Evolutionary conservation across 1,140 invertebrate species (phyloP), one percentile per base, ranked within the genome.

Genomic region (Leucophenga varia): DNA sequence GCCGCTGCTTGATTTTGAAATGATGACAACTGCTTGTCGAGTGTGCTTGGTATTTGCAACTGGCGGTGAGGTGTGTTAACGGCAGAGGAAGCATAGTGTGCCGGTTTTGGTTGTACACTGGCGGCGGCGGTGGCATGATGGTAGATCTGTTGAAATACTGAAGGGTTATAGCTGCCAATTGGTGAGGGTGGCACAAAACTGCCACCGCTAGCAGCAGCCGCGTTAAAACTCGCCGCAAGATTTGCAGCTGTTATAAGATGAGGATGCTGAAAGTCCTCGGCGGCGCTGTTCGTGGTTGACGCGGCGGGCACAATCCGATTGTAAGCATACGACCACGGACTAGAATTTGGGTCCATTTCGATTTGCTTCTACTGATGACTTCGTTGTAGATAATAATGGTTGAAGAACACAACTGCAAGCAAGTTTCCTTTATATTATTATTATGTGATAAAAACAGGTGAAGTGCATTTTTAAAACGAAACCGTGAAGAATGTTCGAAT

Each of bases 121-220:
- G 63, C 64, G 16, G 70, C 70, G 14, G 70, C 70, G 10, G 51
- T 42, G 21, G 70, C 70, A 65, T 73, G 70, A 51, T 72, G 70
- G 51, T 73, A 73, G 18, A 73, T 72, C 57, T 72, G 69, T 59
- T 73, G 69, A 52, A 73, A 72, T 69, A 68, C 64, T 59, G 65
- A 38, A 16, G 52, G 70, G 60, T 73, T 72, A 50, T 73, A 73
- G 58, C 70, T 64, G 55, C 70, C 59, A 5, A 73, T 72, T 1
- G 69, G 70, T 35, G 70, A 73, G 16, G 70, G 70, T 30, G 70
- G 64, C 22, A 73, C 70, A 54, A 73, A 73, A 35, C 65, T 72
- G 12, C 70, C 70, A 16, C 70, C 70, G 41, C 69, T 69, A 13
- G 69, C 64, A 14, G 69, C 69, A 20, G 64, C 64, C 19, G 68